phyloP scores from a whole-genome alignment of 2,797 vertebrate genomes.

The Tapera naevia region DNA sequence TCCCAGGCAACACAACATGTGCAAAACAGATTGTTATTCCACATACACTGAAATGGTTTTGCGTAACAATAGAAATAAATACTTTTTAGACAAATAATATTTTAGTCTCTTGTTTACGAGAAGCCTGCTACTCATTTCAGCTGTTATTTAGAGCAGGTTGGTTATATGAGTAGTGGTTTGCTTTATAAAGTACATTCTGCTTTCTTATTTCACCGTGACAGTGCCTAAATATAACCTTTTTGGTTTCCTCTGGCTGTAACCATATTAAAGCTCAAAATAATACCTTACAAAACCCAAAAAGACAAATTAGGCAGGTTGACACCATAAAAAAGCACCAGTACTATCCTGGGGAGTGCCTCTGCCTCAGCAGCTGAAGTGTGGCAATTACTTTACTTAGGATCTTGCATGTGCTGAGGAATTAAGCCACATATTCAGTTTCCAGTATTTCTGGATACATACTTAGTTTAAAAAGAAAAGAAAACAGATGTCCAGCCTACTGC shows the following conservation, averaged over 20 bases:
- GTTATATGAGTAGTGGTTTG: not conserved
- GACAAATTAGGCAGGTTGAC: not conserved
- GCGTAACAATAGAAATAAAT: slow-evolving; percentile 68
- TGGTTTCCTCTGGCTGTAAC: not conserved
- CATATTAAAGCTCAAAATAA: not conserved
- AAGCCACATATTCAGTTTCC: slow-evolving; percentile 35
- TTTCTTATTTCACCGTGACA: not conserved
- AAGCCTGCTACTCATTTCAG: not conserved
- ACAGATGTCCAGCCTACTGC: slow-evolving; percentile 58
- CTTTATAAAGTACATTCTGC: slow-evolving; percentile 7
- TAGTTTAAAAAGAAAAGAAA: slow-evolving; percentile 38
- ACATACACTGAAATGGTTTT: slow-evolving; percentile 73
- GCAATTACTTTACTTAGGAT: slow-evolving; percentile 35
- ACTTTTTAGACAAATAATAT: slow-evolving; percentile 49
- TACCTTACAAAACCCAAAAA: not conserved
- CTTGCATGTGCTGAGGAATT: slow-evolving; percentile 39
- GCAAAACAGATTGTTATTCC: slow-evolving; percentile 81
- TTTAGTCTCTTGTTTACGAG: slow-evolving; percentile 18
- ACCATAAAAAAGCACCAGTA: not conserved
- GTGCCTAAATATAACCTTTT: not conserved
- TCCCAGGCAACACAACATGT: slow-evolving; percentile 86
- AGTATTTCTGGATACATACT: slow-evolving; percentile 63
- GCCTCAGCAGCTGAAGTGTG: slow-evolving; percentile 19
- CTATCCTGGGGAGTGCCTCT: not conserved
- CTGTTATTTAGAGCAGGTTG: slow-evolving; percentile 14